Conservation (phyloP, 2,113 vertebrate genomes). For the Mirounga angustirostris region DNA sequence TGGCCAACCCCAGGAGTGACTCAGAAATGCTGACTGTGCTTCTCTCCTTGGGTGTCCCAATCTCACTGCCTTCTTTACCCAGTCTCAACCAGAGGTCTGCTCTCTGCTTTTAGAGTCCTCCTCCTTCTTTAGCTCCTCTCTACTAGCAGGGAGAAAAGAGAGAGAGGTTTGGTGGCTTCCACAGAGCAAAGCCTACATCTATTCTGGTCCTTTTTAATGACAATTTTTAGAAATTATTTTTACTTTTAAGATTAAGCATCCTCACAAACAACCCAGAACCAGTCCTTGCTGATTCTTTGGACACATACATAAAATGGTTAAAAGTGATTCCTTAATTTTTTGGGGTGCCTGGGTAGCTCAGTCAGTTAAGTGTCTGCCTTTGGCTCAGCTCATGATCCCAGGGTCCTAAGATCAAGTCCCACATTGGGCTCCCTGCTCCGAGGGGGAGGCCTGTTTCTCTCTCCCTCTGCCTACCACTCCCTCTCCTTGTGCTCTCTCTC, state of each 20-base stretch:
- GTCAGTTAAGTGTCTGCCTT: too few species aligned
- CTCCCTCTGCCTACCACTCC: too few species aligned
- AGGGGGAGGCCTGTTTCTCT: too few species aligned
- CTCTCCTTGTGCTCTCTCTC: too few species aligned
- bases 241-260: slow-evolving; percentile 66
- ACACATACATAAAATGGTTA: neutral
- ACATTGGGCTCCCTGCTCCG: too few species aligned
- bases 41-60: neutral
- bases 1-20: neutral
- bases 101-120: neutral
- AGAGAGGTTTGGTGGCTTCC: neutral
- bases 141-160: neutral
- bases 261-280: slow-evolving; percentile 48
- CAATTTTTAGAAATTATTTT: slow-evolving; percentile 1
- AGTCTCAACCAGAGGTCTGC: neutral
- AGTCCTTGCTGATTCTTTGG: slow-evolving; percentile 10
- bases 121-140: neutral
- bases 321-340: slow-evolving; percentile 28
- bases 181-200: neutral
- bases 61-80: neutral
- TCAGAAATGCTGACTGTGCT: neutral
- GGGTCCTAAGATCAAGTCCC: too few species aligned
- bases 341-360: too few species aligned
- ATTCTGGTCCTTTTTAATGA: neutral
- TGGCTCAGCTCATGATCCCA: too few species aligned